Percentiles rank a stretch among this genome's conserved stretches.
Conservation (phyloP, 1,140 invertebrate species). For the Diachasmimorpha longicaudata region DNA sequence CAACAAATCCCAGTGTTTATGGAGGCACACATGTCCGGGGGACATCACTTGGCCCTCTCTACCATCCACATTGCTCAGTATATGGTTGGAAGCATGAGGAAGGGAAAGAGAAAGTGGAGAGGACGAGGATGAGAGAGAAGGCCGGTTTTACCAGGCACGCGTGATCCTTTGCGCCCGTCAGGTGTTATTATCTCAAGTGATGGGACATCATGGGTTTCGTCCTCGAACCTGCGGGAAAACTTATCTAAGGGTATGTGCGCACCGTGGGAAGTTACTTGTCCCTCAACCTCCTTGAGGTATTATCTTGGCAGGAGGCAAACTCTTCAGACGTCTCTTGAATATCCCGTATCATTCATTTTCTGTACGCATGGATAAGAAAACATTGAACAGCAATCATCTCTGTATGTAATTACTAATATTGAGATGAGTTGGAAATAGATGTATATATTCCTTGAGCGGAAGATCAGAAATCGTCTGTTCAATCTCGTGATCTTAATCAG, state of each 20-base stretch:
- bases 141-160: background rate
- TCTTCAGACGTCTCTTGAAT: background rate
- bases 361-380: background rate
- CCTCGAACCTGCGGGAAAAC: background rate
- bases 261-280: constrained; percentile 8
- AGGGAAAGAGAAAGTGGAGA: background rate
- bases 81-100: background rate
- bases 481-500: too few species aligned
- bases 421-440: background rate
- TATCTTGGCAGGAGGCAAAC: background rate
- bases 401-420: background rate
- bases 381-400: background rate
- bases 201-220: constrained; percentile 15
- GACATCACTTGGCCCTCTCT: constrained; percentile 1
- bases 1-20: constrained; percentile 16
- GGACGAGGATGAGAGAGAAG: background rate
- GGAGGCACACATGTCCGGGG: background rate
- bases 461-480: too few species aligned
- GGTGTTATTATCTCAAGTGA: constrained; percentile 24
- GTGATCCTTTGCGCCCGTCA: background rate
- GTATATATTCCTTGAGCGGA: too few species aligned
- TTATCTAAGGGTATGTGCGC: background rate
- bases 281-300: background rate
- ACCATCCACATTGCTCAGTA: background rate
- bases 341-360: background rate